Evolutionary conservation across 2,888 invertebrate genomes (phyloP).

Genomic region (Aleiodes leptofemur): DNA sequence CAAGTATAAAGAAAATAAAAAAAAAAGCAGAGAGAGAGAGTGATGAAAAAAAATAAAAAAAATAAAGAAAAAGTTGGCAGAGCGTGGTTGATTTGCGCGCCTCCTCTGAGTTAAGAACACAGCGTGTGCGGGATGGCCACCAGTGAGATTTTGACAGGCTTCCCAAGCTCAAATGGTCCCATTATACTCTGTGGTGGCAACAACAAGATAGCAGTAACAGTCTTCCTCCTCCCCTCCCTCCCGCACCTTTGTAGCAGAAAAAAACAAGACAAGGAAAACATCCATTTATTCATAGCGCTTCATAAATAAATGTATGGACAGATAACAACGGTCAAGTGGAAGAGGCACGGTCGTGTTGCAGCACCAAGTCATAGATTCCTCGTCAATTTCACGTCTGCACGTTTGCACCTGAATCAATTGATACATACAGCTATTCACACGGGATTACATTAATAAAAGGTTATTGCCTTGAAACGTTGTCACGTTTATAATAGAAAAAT

Average conservation of each 20-base stretch:
- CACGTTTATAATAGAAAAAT: slow-evolving; percentile 13
- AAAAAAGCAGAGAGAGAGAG: neutral
- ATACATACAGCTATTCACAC: neutral
- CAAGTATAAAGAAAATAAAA: slow-evolving; percentile 2
- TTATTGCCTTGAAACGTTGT: slow-evolving; percentile 19
- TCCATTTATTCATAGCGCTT: slow-evolving; percentile 74
- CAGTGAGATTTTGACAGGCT: slow-evolving; percentile 43
- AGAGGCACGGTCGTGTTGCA: neutral
- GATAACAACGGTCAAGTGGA: slow-evolving; percentile 25
- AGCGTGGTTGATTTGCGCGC: slow-evolving; percentile 35
- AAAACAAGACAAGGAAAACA: slow-evolving; percentile 65
- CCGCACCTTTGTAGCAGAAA: slow-evolving; percentile 49
- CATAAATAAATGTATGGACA: slow-evolving; percentile 74
- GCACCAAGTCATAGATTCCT: slow-evolving; percentile 16
- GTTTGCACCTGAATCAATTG: neutral
- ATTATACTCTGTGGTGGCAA: slow-evolving; percentile 68
- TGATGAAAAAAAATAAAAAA: neutral
- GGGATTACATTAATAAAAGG: slow-evolving; percentile 25
- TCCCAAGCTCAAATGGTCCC: slow-evolving; percentile 60
- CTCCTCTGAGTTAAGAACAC: slow-evolving; percentile 14
- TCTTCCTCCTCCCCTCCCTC: slow-evolving; percentile 13
- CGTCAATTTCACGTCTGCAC: neutral
- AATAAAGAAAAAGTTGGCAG: slow-evolving; percentile 22
- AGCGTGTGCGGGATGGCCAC: slow-evolving; percentile 24
- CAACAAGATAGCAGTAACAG: slow-evolving; percentile 62